These are phyloP conservation scores for Dasysyrphus tricinctus DNA, from an alignment of 2,888 invertebrate species.

Conservation along the genomic window DNA sequence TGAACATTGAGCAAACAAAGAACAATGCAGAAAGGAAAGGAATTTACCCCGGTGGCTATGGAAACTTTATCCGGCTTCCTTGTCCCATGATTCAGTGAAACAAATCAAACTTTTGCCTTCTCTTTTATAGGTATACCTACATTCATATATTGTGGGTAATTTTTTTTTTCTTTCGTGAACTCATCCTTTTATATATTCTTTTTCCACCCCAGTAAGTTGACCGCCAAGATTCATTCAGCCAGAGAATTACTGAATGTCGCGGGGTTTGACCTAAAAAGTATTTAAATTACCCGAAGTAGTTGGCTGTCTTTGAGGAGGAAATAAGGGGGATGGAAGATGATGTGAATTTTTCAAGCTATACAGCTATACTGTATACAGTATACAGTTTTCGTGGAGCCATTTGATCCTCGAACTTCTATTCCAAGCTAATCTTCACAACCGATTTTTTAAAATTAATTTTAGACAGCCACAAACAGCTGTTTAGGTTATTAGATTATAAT, in stretches of 20 bases:
- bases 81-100: conserved; percentile 47
- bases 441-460: no score
- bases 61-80: conserved; percentile 60
- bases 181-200: conserved; percentile 5
- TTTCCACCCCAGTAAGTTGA: conserved; percentile 28
- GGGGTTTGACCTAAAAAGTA: conserved; percentile 64
- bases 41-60: conserved; percentile 53
- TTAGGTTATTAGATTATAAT: no score
- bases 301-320: background rate
- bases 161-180: background rate
- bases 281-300: conserved; percentile 49
- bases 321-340: background rate
- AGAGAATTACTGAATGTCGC: conserved; percentile 62
- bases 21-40: conserved; percentile 38
- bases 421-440: no score
- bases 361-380: no score
- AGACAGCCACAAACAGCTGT: no score
- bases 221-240: conserved; percentile 52
- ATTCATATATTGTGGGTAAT: background rate
- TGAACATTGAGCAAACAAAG: conserved; percentile 47
- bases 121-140: background rate
- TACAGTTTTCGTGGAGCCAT: background rate
- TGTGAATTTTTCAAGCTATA: conserved; percentile 33
- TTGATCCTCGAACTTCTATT: background rate
- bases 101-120: conserved; percentile 56